These are phyloP conservation scores for Drosophila aldrichi DNA, from an alignment of 2,888 invertebrate species.

Conservation along the genomic window DNA sequence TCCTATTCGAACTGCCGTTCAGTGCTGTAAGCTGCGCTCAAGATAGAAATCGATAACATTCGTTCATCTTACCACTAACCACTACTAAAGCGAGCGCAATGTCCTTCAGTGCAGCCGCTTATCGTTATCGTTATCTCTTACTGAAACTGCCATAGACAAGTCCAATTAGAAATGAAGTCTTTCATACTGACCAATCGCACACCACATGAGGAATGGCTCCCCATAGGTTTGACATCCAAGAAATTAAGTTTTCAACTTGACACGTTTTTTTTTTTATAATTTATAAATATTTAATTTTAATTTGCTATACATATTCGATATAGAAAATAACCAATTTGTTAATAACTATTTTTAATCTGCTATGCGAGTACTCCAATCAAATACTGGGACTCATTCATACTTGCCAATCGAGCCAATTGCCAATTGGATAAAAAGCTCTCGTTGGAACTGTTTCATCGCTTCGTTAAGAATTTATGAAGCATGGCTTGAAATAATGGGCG, in stretches of 20 bases:
- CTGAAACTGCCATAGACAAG: background rate
- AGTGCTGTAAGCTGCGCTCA: background rate
- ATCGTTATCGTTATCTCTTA: constrained; percentile 2
- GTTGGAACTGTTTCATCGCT: background rate
- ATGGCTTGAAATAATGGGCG: background rate
- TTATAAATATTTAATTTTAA: background rate
- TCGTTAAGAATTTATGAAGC: background rate
- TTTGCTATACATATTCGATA: background rate
- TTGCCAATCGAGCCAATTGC: background rate
- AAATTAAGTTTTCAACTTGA: background rate
- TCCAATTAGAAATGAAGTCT: background rate
- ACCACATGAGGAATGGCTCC: background rate
- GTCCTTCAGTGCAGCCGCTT: background rate
- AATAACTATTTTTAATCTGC: background rate
- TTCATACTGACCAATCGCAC: background rate
- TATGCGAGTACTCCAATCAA: background rate
- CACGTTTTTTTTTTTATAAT: too few species aligned
- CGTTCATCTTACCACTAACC: too few species aligned
- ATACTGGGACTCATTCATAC: background rate
- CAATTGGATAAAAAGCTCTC: background rate
- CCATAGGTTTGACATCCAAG: background rate
- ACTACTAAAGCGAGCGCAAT: background rate
- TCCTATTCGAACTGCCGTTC: background rate
- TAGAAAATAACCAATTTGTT: background rate
- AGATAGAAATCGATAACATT: background rate